Evolutionary conservation across 2,797 vertebrate species (phyloP).

Genomic region (Stomatorhinus walkeri): DNA sequence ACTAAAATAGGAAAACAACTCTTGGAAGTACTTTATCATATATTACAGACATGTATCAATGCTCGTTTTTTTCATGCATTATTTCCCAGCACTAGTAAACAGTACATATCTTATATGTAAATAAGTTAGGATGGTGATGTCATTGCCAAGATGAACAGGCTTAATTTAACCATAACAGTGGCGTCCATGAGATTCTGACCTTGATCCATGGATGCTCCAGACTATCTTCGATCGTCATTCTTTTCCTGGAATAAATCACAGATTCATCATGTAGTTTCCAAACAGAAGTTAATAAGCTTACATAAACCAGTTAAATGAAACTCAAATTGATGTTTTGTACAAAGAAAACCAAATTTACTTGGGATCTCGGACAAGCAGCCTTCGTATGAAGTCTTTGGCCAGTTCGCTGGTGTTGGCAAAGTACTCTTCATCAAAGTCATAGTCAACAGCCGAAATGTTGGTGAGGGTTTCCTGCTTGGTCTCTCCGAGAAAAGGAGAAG

Average conservation of each 20-base stretch:
- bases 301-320: background rate
- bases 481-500: slow-evolving; percentile 90
- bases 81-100: background rate
- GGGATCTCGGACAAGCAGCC: slow-evolving; percentile 89
- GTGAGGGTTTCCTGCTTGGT: slow-evolving; percentile 96
- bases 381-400: slow-evolving; percentile 94
- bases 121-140: background rate
- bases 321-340: background rate
- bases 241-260: slow-evolving; percentile 63
- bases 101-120: background rate
- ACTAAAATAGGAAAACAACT: background rate
- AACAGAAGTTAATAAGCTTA: background rate
- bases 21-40: background rate
- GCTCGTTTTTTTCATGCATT: background rate
- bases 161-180: background rate
- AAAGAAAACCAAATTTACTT: slow-evolving; percentile 63
- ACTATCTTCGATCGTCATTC: slow-evolving; percentile 93
- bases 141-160: background rate
- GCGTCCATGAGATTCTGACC: slow-evolving; percentile 54
- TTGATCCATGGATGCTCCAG: slow-evolving; percentile 97
- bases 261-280: background rate
- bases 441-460: slow-evolving; percentile 93
- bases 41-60: background rate
- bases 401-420: slow-evolving; percentile 95
- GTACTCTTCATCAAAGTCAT: slow-evolving; percentile 93